Conservation (phyloP, 2,888 invertebrate species). For the Polymixis flavicincta region DNA sequence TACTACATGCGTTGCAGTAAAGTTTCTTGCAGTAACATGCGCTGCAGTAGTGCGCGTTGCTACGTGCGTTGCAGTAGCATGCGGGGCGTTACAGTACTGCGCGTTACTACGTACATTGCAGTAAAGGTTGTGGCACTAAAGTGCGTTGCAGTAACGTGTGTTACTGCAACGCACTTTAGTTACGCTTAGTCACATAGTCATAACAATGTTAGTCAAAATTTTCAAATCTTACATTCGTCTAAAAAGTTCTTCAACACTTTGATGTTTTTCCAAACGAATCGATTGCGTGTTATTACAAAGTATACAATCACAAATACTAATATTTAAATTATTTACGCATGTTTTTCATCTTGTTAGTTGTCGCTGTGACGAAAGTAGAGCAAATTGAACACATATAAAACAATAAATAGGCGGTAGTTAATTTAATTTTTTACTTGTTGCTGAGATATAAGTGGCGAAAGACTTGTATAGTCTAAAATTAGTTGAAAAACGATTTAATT, state of each 20-base stretch:
- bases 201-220: neutral
- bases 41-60: too few relatives aligned
- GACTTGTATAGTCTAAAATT: neutral
- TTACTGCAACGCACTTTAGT: too few relatives aligned
- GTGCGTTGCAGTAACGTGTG: neutral
- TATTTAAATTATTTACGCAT: constrained; percentile 22
- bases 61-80: too few relatives aligned
- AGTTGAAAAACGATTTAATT: neutral
- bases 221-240: neutral
- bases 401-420: neutral
- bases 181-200: neutral
- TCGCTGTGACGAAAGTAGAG: constrained; percentile 33
- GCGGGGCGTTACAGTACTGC: too few relatives aligned
- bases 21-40: too few relatives aligned
- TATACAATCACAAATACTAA: neutral
- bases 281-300: neutral
- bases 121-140: neutral
- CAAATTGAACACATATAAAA: constrained; percentile 3
- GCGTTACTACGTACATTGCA: neutral
- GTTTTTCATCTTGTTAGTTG: constrained; percentile 27
- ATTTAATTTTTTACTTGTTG: neutral
- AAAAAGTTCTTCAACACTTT: neutral
- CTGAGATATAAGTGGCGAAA: neutral
- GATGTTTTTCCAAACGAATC: neutral
- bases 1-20: too few relatives aligned